Evolutionary conservation across 2,797 vertebrate genomes (phyloP).

Genomic region (Pseudotriccus pelzelni): DNA sequence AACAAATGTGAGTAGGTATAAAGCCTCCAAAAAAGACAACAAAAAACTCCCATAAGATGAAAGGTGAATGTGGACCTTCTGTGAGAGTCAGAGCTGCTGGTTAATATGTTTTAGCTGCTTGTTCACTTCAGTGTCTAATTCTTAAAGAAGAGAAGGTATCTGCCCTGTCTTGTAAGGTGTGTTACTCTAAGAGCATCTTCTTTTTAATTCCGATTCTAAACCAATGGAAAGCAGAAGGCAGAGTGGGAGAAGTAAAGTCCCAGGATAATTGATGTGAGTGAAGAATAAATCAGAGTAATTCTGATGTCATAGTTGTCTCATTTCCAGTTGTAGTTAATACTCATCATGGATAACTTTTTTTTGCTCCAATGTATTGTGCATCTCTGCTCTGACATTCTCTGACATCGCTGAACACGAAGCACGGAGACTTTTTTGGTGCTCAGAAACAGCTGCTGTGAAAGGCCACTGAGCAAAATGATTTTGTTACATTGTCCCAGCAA

Average conservation of each 20-base stretch:
- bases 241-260: neutral
- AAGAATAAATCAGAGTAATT: neutral
- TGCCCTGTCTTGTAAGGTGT: neutral
- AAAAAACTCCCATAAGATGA: neutral
- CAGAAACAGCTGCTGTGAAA: neutral
- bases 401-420: neutral
- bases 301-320: neutral
- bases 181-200: neutral
- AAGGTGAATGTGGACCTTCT: neutral
- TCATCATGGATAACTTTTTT: neutral
- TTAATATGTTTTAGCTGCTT: neutral
- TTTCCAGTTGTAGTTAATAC: neutral
- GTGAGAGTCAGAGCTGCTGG: neutral
- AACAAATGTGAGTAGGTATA: neutral
- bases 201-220: neutral
- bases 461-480: constrained; percentile 9
- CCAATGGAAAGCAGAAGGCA: neutral
- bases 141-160: neutral
- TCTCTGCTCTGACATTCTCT: neutral
- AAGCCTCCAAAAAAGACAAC: neutral
- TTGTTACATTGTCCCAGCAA: constrained; percentile 30
- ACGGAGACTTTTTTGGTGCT: neutral
- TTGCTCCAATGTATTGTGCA: neutral
- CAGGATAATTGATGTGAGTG: neutral
- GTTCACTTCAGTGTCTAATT: neutral